Evolutionary conservation across 2,888 invertebrate species (phyloP).

Genomic region (Rhimphoctona megacephalus): DNA sequence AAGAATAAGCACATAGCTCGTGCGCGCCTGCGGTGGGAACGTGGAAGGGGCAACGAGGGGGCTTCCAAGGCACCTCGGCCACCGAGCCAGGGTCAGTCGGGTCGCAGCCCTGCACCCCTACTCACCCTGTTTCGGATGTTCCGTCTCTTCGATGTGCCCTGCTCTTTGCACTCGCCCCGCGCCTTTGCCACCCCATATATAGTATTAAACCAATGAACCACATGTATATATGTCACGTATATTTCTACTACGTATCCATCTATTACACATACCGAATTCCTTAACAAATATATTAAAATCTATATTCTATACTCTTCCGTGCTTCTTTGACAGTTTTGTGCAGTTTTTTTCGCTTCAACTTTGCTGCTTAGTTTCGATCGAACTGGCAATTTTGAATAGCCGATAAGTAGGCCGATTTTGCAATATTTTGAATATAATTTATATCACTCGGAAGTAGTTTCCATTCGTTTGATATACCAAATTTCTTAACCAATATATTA

Average conservation of each 20-base stretch:
- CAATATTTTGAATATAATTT: neutral
- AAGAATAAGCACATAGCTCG: slow-evolving; percentile 52
- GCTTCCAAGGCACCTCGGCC: slow-evolving; percentile 80
- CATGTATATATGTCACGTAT: slow-evolving; percentile 6
- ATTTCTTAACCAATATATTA: slow-evolving; percentile 39
- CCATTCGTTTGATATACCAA: neutral
- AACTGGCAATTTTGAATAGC: neutral
- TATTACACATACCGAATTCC: slow-evolving; percentile 13
- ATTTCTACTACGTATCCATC: neutral
- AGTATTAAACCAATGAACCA: slow-evolving; percentile 39
- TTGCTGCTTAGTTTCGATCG: neutral
- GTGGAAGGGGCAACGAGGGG: slow-evolving; percentile 73
- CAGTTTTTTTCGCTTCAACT: slow-evolving; percentile 5
- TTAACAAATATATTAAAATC: slow-evolving; percentile 47
- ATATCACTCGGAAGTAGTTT: neutral
- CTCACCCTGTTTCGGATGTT: slow-evolving; percentile 72
- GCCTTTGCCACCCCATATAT: slow-evolving; percentile 58
- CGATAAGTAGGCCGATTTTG: neutral
- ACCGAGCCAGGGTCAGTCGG: slow-evolving; percentile 83
- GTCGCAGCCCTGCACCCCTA: slow-evolving; percentile 83
- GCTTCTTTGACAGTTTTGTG: neutral
- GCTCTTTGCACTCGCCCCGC: slow-evolving; percentile 68
- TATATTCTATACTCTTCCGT: slow-evolving; percentile 6
- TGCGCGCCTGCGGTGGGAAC: slow-evolving; percentile 63
- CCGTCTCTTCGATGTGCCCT: slow-evolving; percentile 61